Conservation (phyloP, 1,140 invertebrate species). For the Bombyx mori region ASM3026992v2 NC_085117.1:11875001-11875500, state of each 20-base stretch:
- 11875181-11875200: conserved; percentile 45
- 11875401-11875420: conserved; percentile 11
- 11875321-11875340: conserved; percentile 38
- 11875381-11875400: conserved; percentile 48
- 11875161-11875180: conserved; percentile 12
- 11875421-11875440: conserved; percentile 23
- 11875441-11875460: conserved; percentile 19
- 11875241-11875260: conserved; percentile 61
- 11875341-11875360: conserved; percentile 50
- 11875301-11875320: conserved; percentile 47
- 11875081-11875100: no score
- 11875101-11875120: no score
- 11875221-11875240: conserved; percentile 52
- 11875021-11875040: no score
- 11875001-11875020: no score
- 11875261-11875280: conserved; percentile 40
- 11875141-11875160: conserved; percentile 1
- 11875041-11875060: no score
- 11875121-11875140: not conserved
- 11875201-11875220: conserved; percentile 65
- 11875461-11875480: not conserved
- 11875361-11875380: conserved; percentile 64
- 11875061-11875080: no score
- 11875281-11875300: conserved; percentile 18
- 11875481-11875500: no score